phyloP scores from a whole-genome alignment of 1,140 invertebrate species.

The Diachasma alloeum region DNA sequence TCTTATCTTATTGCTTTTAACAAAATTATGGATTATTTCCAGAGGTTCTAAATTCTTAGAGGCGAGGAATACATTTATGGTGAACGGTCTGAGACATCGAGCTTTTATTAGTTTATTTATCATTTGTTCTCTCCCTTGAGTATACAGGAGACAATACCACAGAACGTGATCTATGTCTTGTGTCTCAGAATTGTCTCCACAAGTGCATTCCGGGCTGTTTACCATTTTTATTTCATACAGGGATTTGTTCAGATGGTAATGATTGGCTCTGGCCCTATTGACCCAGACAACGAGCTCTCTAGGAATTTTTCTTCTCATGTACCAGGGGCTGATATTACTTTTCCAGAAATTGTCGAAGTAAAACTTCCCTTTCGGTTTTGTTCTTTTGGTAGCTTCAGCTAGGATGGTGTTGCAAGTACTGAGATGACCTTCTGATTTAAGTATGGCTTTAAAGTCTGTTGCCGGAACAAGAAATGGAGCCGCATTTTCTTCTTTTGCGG shows the following conservation, averaged over 20 bases:
- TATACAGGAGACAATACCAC: constrained; percentile 16
- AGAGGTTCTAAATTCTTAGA: too few species aligned
- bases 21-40: too few species aligned
- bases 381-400: not conserved
- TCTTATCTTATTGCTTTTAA: too few species aligned
- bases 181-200: too few species aligned
- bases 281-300: too few species aligned
- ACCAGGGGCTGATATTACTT: constrained; percentile 6
- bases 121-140: not conserved
- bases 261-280: too few species aligned
- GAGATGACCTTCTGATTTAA: constrained; percentile 7
- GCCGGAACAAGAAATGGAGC: not conserved
- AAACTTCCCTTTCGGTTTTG: not conserved
- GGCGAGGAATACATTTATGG: not conserved
- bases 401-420: not conserved
- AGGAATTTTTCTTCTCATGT: not conserved
- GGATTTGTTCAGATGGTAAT: too few species aligned
- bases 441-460: not conserved
- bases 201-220: too few species aligned
- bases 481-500: not conserved
- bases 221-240: too few species aligned
- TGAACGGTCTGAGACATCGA: not conserved
- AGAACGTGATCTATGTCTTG: constrained; percentile 27
- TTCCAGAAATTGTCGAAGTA: constrained; percentile 22
- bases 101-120: not conserved